A percentile compares a stretch with the other conserved stretches of the same genome.
Evolutionary conservation across 2,888 invertebrate genomes (phyloP).

Genomic region (Drepanosiphum platanoidis): DNA sequence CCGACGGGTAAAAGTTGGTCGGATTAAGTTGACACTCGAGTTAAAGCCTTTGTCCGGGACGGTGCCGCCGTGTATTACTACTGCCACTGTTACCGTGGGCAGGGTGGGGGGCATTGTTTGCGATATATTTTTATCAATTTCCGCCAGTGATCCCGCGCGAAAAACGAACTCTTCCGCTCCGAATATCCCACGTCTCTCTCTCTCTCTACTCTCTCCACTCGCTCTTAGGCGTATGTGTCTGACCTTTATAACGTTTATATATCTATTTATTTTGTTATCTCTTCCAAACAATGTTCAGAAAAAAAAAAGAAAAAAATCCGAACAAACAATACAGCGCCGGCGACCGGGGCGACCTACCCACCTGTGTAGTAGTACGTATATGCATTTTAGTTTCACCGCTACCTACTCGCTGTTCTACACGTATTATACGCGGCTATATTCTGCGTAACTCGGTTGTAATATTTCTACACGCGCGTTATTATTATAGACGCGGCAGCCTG

Average conservation of each 20-base stretch:
- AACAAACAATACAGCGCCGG: not conserved
- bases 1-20: not conserved
- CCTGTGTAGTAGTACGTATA: not conserved
- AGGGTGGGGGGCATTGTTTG: not conserved
- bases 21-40: constrained; percentile 35
- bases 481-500: not conserved
- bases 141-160: constrained; percentile 21
- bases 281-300: not conserved
- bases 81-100: not conserved
- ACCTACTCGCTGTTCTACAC: not conserved
- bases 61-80: not conserved
- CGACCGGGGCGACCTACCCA: not conserved
- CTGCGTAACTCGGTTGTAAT: not conserved
- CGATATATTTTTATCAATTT: constrained; percentile 35
- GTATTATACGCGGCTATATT: not conserved
- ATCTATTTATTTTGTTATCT: not conserved
- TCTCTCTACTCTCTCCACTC: too few species aligned
- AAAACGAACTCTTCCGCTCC: constrained; percentile 22
- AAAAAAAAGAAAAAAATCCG: not conserved
- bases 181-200: not conserved
- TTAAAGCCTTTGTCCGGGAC: not conserved
- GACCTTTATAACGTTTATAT: too few species aligned
- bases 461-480: not conserved
- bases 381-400: not conserved
- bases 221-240: not conserved